Base-by-base conservation (phyloP, 2,113 vertebrate genomes). In the Urocynchramus pylzowi region DNA sequence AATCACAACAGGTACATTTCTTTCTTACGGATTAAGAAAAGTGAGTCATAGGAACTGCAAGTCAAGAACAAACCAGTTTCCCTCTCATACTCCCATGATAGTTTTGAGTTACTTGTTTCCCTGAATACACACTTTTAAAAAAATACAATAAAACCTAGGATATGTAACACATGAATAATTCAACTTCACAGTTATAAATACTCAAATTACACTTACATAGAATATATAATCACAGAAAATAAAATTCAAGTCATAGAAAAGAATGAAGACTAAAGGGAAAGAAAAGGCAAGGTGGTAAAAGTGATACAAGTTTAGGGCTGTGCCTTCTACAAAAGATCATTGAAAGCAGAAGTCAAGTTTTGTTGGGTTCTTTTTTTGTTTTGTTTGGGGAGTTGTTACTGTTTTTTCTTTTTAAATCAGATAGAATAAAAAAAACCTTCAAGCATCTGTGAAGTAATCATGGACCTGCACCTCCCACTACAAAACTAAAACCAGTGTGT, bases 151-250 rank as follows among this genome's bases (percentile, higher is more conserved):
- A 96, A 98, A 97, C 96, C 97, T 95, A 98, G 93, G 96, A 98
- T 98, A 98, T 98, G 98, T 98, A 99, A 99, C 98, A 98, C 98
- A 98, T 98, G 98, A 99, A 98, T 98, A 98, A 98, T 98, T 98
- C 97, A 99, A 98, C 97, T 99, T 99, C 98, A 99, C 98, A 98
- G 98, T 99, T 99, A 99, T 98, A 99, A 99, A 99, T 99, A 99
- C 98, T 98, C 97, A 98, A 99, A 99, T 98, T 98, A 98, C 97
- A 98, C 96, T 97, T 98, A 98, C 97, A 98, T 87, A 98, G 97
- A 98, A 98, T 98, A 98, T 96, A 96, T 91, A 98, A 97, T 97
- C 95, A 98, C 85, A 97, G 97, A 97, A 98, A 98, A 98, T 97
- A 98, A 98, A 98, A 97, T 99, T 99, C 98, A 99, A 99, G 99